Percentiles rank a stretch among this genome's conserved stretches.
Conservation (phyloP, 2,888 invertebrate genomes). For the Epinotia bilunana region DNA sequence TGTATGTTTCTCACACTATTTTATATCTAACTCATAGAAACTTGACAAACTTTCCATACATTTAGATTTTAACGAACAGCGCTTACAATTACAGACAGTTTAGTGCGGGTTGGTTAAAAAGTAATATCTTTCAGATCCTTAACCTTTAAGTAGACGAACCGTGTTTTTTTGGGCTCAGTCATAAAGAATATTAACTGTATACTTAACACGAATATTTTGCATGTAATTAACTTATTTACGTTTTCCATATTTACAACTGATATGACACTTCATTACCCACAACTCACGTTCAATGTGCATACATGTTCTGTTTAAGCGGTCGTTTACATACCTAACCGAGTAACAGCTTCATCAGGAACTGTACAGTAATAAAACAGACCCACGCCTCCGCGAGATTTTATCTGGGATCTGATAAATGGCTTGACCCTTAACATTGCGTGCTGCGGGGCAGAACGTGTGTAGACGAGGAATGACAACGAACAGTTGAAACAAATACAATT, state of each 20-base stretch:
- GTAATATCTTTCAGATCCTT: background rate
- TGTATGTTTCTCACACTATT: too few species aligned
- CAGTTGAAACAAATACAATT: background rate
- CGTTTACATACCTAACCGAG: conserved; percentile 46
- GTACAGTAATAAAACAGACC: conserved; percentile 49
- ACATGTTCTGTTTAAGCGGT: conserved; percentile 12
- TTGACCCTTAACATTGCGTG: conserved; percentile 30
- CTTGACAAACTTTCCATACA: background rate
- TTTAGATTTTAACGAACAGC: too few species aligned
- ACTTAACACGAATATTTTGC: conserved; percentile 11
- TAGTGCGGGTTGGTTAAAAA: background rate
- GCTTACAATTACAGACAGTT: too few species aligned
- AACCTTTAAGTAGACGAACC: background rate
- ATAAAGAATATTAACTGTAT: background rate
- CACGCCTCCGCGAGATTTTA: conserved; percentile 36
- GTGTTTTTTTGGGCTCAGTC: background rate
- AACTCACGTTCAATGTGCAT: conserved; percentile 16
- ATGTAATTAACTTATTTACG: conserved; percentile 9
- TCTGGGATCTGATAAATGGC: conserved; percentile 36
- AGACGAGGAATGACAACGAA: background rate
- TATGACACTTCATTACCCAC: conserved; percentile 38
- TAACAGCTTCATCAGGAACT: conserved; percentile 53
- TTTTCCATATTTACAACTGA: conserved; percentile 18
- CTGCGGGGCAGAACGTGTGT: background rate
- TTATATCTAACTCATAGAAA: background rate